A percentile compares a stretch with the other conserved stretches of the same genome.
Evolutionary conservation across 1,140 invertebrate genomes (phyloP).

Genomic region (Neodiprion lecontei): DNA sequence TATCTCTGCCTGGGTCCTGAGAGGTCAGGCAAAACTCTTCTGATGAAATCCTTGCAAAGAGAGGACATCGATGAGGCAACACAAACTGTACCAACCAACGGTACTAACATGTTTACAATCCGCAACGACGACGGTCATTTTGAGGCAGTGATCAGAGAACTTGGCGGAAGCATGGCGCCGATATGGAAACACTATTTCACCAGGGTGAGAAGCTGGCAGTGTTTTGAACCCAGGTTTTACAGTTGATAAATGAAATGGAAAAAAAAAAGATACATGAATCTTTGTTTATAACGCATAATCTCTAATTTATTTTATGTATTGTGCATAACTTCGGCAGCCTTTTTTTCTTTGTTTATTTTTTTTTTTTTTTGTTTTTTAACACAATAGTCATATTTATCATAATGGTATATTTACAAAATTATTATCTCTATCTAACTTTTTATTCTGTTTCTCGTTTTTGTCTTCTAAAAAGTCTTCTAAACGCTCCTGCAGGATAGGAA

Average conservation of each 20-base stretch:
- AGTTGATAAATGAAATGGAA: neutral
- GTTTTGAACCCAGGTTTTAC: neutral
- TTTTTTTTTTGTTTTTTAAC: too few species aligned
- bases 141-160: conserved; percentile 65
- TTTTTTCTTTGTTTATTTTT: too few species aligned
- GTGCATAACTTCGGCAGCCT: neutral
- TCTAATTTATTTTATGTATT: conserved; percentile 6
- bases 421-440: too few species aligned
- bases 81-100: conserved; percentile 78
- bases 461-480: too few species aligned
- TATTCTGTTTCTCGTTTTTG: too few species aligned
- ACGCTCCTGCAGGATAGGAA: too few species aligned
- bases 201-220: conserved; percentile 58
- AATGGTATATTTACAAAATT: too few species aligned
- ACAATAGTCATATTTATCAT: too few species aligned
- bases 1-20: conserved; percentile 78
- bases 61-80: conserved; percentile 74
- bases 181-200: conserved; percentile 79
- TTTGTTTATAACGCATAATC: conserved; percentile 5
- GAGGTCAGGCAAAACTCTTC: conserved; percentile 81
- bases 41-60: conserved; percentile 76
- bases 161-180: conserved; percentile 81
- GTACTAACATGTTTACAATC: conserved; percentile 75
- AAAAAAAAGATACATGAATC: neutral
- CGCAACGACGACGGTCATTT: conserved; percentile 60